Conservation (phyloP, 2,888 invertebrate genomes). For the Pristionchus mayeri region DNA sequence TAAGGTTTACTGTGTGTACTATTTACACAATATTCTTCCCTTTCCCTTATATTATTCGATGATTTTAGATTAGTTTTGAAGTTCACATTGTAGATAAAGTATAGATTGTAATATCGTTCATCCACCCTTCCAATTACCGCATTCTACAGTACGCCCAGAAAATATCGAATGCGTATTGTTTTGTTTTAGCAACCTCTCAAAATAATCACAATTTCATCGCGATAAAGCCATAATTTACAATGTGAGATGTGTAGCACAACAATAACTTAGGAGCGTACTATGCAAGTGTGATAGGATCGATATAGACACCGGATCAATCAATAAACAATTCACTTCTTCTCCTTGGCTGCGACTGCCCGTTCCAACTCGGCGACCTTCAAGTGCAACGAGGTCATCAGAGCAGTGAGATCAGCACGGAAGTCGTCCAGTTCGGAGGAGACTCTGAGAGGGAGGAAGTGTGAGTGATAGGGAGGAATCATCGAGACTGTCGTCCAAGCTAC, state of each 20-base stretch:
- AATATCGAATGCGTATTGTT: too few relatives aligned
- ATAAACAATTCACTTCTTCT: background rate
- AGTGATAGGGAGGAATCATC: too few relatives aligned
- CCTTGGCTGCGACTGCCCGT: constrained; percentile 25
- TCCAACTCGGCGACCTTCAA: constrained; percentile 41
- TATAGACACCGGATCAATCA: background rate
- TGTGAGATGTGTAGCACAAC: background rate
- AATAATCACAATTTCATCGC: background rate
- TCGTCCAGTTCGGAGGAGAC: constrained; percentile 35
- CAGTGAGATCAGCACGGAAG: constrained; percentile 31
- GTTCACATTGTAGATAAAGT: too few relatives aligned
- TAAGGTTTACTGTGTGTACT: too few relatives aligned
- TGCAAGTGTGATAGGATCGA: background rate
- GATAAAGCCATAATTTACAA: background rate
- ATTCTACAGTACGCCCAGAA: too few relatives aligned
- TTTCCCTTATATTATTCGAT: too few relatives aligned
- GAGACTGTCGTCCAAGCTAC: too few relatives aligned
- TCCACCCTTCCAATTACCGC: too few relatives aligned
- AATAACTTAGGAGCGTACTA: background rate
- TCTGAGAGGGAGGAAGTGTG: background rate
- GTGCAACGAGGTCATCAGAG: constrained; percentile 38
- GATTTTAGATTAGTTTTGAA: too few relatives aligned
- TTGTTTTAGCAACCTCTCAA: too few relatives aligned
- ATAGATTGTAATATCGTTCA: too few relatives aligned
- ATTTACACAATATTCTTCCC: too few relatives aligned